Evolutionary conservation across 2,888 invertebrate species (phyloP), one percentile per base, ranked within the genome.

Genomic region (Lapara coniferarum): DNA sequence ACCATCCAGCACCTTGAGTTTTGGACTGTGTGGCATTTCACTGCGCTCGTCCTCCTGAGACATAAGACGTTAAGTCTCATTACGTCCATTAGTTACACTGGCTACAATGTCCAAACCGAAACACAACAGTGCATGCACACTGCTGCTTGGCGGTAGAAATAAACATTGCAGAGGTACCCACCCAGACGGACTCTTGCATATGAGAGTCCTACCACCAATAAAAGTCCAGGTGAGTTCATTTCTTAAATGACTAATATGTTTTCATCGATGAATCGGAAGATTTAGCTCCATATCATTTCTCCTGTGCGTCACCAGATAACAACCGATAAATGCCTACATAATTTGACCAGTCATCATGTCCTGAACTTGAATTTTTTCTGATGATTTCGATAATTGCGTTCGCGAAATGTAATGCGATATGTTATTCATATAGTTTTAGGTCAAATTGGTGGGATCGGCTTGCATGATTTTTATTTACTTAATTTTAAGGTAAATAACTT

Each of bases 331-430:
- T 49, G 63, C 63, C 63, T 49, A 63, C 10, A 13, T 46, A 13
- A 19, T 19, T 13, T 19, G 6, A 13, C 5, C 10, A 46, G 12
- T 19, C 63, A 63, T 46, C 63, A 19, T 63, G 49, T 46, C 46
- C 49, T 63, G 63, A 63, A 63, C 63, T 63, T 63, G 63, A 25
- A 63, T 49, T 63, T 63, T 63, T 55, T 63, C 49, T 63, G 63
- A 63, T 63, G 63, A 63, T 49, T 13, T 7, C 25, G 7, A 63
- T 44, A 44, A 44, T 16, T 59, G 44, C 19, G 49, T 49, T 63
- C 63, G 63, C 63, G 19, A 63, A 63, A 63, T 63, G 63, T 12
- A 63, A 63, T 63, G 12, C 63, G 63, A 63, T 49, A 10, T 19
- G 16, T 59, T 63, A 7, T 63, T 49, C 46, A 63, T 46, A 49